Conservation (phyloP, 1,140 invertebrate genomes). For the Littorina saxatilis region DNA sequence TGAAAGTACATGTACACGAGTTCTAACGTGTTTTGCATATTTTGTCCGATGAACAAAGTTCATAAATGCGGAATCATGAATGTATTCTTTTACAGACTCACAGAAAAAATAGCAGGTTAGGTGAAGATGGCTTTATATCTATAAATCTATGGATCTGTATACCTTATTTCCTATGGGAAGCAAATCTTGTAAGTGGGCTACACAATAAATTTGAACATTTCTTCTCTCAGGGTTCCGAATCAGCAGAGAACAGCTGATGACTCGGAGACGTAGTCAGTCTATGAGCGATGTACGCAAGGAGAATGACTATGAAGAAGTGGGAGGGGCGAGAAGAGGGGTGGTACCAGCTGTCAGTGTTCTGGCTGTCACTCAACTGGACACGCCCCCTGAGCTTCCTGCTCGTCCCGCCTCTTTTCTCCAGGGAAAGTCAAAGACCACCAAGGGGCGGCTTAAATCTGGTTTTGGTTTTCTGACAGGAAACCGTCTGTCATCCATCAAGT, state of each 20-base stretch:
- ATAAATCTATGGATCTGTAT: no score
- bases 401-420: slow-evolving; percentile 28
- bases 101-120: no score
- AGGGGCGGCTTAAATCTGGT: not conserved
- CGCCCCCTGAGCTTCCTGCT: slow-evolving; percentile 37
- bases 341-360: not conserved
- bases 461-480: not conserved
- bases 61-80: no score
- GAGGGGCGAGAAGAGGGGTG: slow-evolving; percentile 38
- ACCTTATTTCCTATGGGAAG: no score
- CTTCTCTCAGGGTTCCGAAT: not conserved
- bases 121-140: no score
- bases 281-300: slow-evolving; percentile 43
- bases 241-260: not conserved
- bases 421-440: not conserved
- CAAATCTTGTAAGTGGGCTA: no score
- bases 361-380: slow-evolving; percentile 2
- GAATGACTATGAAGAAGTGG: slow-evolving; percentile 56
- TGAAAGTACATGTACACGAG: no score
- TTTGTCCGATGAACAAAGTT: no score
- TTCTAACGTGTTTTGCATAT: no score
- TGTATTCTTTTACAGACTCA: no score
- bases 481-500: not conserved
- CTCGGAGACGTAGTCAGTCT: slow-evolving; percentile 38
- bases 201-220: no score